Evolutionary conservation across 2,888 invertebrate genomes (phyloP), one percentile per base, ranked within the genome.

Genomic region (Habrosyne pyritoides): DNA sequence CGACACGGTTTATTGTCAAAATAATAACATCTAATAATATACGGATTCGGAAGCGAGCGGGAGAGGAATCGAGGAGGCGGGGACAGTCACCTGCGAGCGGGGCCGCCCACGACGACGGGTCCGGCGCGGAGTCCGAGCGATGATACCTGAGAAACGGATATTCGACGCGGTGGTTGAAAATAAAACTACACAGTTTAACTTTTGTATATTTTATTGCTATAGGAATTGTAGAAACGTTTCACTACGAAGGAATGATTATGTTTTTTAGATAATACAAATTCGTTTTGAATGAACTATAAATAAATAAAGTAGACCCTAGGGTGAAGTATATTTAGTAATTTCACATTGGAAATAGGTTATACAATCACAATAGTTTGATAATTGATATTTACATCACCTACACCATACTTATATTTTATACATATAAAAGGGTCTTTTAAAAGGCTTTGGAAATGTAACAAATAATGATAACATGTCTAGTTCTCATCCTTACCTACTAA

Each of bases 151-250:
- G 65, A 64, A 66, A 36, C 57, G 56, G 61, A 42, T 14, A 42
- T 14, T 42, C 18, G 36, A 42, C 36, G 36, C 58, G 56, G 54
- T 61, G 76, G 77, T 67, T 69, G 70, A 72, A 85, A 85, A 86
- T 85, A 66, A 86, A 86, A 86, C 84, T 64, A 84, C 74, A 14
- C 6, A 10, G 28, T 42, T 42, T 42, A 42, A 42, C 42, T 42
- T n/a, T 42, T 42, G 42, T 42, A 42, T 42, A 42, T 42, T 42
- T 42, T 42, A 42, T 42, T 42, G n/a, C 42, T 42, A 42, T 42
- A 42, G 42, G 42, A 42, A 7, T 42, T 14, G 42, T 42, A 8
- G 14, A 42, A 42, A 42, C 18, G 42, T 42, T 42, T 42, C 14
- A 14, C 42, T 42, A 42, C 42, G 42, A 18, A 42, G 42, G 42